Evolutionary conservation across 2,113 vertebrate species (phyloP).

Genomic region (Engystomops pustulosus): DNA sequence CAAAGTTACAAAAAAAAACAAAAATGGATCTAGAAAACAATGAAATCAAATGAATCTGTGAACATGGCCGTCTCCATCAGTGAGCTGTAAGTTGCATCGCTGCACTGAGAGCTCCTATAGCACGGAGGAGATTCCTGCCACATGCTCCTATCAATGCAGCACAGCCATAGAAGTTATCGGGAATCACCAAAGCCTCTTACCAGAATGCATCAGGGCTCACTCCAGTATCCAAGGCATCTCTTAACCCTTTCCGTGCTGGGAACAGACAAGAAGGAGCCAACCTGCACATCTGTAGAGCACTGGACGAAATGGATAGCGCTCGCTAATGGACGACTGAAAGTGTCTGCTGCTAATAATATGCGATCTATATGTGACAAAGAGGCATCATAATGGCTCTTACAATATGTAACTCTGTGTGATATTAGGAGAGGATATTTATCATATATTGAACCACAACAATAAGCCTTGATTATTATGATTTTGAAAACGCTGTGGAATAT

Average conservation of each 20-base stretch:
- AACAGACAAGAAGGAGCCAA: background rate
- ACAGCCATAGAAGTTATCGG: conserved; percentile 67
- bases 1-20: background rate
- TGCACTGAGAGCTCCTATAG: conserved; percentile 55
- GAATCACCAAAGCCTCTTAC: conserved; percentile 71
- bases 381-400: too few relatives aligned
- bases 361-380: too few relatives aligned
- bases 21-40: background rate
- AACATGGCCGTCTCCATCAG: conserved; percentile 65
- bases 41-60: conserved; percentile 43
- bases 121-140: conserved; percentile 69
- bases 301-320: background rate
- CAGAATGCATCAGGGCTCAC: conserved; percentile 77
- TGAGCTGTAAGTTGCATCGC: background rate
- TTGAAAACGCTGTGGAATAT: too few relatives aligned
- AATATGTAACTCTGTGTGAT: too few relatives aligned
- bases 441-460: too few relatives aligned
- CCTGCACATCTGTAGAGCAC: background rate
- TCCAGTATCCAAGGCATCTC: conserved; percentile 62
- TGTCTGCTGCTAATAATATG: background rate
- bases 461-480: too few relatives aligned
- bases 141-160: conserved; percentile 74
- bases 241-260: conserved; percentile 74
- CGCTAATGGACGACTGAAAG: background rate
- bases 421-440: too few relatives aligned